These are phyloP conservation scores for Amitus sp. DNA, from an alignment of 2,888 invertebrate species.

Conservation along the genomic window DNA sequence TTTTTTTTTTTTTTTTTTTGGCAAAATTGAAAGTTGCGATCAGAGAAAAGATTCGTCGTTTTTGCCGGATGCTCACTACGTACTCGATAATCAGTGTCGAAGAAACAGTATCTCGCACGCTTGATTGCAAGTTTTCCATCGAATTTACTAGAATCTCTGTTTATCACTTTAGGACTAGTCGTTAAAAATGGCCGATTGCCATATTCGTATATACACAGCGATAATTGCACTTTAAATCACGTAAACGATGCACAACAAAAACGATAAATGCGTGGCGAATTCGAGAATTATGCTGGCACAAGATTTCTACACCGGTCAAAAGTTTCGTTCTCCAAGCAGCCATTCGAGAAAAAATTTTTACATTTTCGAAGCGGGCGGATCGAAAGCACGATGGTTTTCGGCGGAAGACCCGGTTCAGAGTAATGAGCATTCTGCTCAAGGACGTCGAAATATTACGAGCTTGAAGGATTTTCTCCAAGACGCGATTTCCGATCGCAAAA, in stretches of 20 bases:
- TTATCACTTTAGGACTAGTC: constrained; percentile 30
- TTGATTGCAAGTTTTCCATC: constrained; percentile 1
- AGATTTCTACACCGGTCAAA: too few relatives aligned
- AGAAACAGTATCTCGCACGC: neutral
- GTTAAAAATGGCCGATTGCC: constrained; percentile 14
- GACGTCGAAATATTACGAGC: constrained; percentile 18
- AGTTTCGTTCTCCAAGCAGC: neutral
- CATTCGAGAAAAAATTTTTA: neutral
- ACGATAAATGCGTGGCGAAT: neutral
- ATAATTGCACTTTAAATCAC: constrained; percentile 36
- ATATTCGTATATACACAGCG: constrained; percentile 23
- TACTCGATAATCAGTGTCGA: neutral
- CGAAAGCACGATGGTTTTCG: constrained; percentile 15
- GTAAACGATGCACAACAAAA: constrained; percentile 23
- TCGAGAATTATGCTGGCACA: too few relatives aligned
- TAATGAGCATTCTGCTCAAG: constrained; percentile 16
- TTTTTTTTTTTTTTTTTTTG: too few relatives aligned
- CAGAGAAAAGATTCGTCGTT: neutral
- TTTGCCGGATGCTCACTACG: neutral
- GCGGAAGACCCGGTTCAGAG: constrained; percentile 28
- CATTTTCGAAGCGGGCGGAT: constrained; percentile 2
- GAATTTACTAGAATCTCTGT: neutral
- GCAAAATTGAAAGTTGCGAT: too few relatives aligned
- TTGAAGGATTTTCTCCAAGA: constrained; percentile 21
- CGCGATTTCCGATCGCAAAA: too few relatives aligned